A percentile compares a stretch with the other conserved stretches of the same genome.
Conservation (phyloP, 1,140 invertebrate species). For the Brachionus manjavacas region DNA sequence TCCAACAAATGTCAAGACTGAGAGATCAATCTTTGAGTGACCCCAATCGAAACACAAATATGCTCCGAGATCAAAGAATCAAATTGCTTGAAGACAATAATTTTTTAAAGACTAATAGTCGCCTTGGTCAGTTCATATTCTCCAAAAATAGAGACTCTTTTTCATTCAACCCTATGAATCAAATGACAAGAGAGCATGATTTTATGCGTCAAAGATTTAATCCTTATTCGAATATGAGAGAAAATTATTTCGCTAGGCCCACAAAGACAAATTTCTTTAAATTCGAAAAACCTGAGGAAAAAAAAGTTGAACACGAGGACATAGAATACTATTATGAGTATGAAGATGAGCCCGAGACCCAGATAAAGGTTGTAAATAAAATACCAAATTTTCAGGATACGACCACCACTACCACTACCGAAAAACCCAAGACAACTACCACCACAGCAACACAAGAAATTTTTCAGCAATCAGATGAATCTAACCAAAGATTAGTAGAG, state of each 20-base stretch:
- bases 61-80: neutral
- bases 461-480: neutral
- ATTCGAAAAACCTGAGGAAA: neutral
- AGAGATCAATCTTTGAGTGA: neutral
- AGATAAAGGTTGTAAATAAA: neutral
- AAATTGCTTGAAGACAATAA: constrained; percentile 2
- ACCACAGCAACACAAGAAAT: neutral
- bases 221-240: neutral
- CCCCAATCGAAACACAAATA: neutral
- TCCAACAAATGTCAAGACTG: neutral
- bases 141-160: neutral
- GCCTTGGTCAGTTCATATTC: constrained; percentile 1
- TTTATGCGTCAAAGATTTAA: neutral
- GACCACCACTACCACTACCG: neutral
- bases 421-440: neutral
- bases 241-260: neutral
- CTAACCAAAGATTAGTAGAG: neutral
- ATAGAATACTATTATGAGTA: neutral
- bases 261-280: neutral
- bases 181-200: neutral
- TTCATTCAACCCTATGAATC: neutral
- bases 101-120: neutral
- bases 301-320: neutral
- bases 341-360: neutral
- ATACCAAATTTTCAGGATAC: neutral